A percentile compares a stretch with the other conserved stretches of the same genome.
Evolutionary conservation across 2,797 vertebrate species (phyloP).

Genomic region (Ataeniobius toweri): DNA sequence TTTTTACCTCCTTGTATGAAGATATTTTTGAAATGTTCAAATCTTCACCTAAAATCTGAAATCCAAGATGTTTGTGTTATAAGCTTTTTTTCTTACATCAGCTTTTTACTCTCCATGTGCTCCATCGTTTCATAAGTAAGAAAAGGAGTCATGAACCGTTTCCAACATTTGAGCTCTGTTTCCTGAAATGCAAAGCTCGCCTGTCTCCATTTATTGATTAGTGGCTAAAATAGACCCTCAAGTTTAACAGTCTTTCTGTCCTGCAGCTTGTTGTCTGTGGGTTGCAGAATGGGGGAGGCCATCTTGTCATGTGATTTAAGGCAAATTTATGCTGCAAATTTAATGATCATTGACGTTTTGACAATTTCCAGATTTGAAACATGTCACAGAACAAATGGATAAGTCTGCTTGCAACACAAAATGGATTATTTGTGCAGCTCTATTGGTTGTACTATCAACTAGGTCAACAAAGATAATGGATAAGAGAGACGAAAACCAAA

Average conservation of each 20-base stretch:
- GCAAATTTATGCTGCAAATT: background rate
- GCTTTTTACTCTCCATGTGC: no score
- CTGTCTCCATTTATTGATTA: conserved; percentile 52
- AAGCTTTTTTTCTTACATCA: background rate
- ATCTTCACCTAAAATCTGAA: background rate
- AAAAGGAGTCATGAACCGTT: conserved; percentile 32
- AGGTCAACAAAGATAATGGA: background rate
- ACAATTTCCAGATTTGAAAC: background rate
- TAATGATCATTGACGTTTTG: background rate
- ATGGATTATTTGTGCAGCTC: background rate
- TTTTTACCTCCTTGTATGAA: background rate
- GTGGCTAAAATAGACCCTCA: conserved; percentile 25
- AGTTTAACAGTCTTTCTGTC: conserved; percentile 22
- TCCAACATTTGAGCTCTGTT: conserved; percentile 5
- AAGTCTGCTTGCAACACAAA: background rate
- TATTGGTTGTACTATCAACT: background rate
- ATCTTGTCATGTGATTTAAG: background rate
- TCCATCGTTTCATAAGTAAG: conserved; percentile 14
- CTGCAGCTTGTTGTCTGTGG: conserved; percentile 8
- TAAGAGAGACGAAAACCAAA: background rate
- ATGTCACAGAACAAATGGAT: background rate
- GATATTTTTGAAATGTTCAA: background rate
- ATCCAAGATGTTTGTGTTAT: background rate
- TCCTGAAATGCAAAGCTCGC: conserved; percentile 38
- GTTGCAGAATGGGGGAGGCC: background rate